A percentile compares a stretch with the other conserved stretches of the same genome.
phyloP scores from a whole-genome alignment of 2,888 invertebrate species.

The Drosophila nigricruria region DNA sequence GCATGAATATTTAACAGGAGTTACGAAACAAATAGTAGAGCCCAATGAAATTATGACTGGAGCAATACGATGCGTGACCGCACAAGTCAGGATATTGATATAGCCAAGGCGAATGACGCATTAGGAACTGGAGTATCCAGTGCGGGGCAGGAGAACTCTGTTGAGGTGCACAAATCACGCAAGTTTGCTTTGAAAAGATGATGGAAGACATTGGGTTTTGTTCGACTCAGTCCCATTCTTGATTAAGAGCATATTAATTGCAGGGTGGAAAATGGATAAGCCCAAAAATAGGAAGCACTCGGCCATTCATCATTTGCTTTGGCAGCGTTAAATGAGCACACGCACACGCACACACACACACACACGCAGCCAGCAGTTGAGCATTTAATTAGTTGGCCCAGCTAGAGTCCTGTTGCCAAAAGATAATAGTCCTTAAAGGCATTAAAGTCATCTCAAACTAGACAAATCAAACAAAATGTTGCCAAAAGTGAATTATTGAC shows the following conservation, averaged over 20 bases:
- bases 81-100: conserved; percentile 65
- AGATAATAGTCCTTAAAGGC: conserved; percentile 62
- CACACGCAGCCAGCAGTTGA: conserved; percentile 55
- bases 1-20: conserved; percentile 78
- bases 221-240: conserved; percentile 53
- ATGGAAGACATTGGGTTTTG: conserved; percentile 47
- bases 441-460: conserved; percentile 53
- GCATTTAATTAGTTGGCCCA: conserved; percentile 70
- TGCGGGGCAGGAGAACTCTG: background rate
- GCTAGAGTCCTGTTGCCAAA: conserved; percentile 36
- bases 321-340: conserved; percentile 56
- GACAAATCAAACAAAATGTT: conserved; percentile 50
- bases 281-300: conserved; percentile 52
- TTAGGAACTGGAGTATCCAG: conserved; percentile 28
- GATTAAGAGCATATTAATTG: conserved; percentile 83
- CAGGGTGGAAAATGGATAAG: conserved; percentile 64
- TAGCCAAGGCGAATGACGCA: conserved; percentile 48
- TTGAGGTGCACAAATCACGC: conserved; percentile 74
- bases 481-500: conserved; percentile 54
- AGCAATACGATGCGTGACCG: conserved; percentile 73
- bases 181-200: conserved; percentile 45
- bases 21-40: conserved; percentile 31
- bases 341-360: too few species aligned
- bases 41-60: conserved; percentile 65
- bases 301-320: conserved; percentile 67